Evolutionary conservation across 1,140 invertebrate genomes (phyloP).

Genomic region (Apolygus lucorum): DNA sequence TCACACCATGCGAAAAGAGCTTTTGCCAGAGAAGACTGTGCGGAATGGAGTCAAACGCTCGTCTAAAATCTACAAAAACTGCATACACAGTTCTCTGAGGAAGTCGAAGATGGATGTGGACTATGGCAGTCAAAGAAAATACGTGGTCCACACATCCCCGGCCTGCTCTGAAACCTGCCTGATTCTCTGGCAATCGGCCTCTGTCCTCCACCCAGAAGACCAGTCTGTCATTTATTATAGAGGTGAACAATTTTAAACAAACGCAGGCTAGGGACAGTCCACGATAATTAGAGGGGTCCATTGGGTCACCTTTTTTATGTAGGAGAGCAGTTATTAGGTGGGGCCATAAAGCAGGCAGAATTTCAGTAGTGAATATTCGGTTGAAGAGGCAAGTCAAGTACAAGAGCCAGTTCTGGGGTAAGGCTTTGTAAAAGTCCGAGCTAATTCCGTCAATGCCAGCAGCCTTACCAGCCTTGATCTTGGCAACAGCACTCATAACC

Average conservation of each 20-base stretch:
- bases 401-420: too few species aligned
- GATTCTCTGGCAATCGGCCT: conserved; percentile 15
- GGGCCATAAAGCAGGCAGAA: too few species aligned
- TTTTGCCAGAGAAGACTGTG: conserved; percentile 25
- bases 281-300: not conserved
- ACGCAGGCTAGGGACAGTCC: not conserved
- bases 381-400: too few species aligned
- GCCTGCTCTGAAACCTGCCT: conserved; percentile 19
- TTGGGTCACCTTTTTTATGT: not conserved
- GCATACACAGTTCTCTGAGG: not conserved
- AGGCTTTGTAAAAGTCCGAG: too few species aligned
- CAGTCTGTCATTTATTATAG: not conserved
- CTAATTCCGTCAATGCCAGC: conserved; percentile 20
- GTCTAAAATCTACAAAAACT: conserved; percentile 24
- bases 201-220: not conserved
- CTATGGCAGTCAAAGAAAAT: not conserved
- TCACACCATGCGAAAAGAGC: not conserved
- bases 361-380: too few species aligned
- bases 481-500: not conserved
- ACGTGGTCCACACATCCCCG: not conserved
- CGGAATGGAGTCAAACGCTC: conserved; percentile 27
- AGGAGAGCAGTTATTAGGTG: too few species aligned
- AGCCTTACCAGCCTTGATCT: not conserved
- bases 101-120: not conserved
- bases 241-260: not conserved